Percentiles rank a stretch among this genome's conserved stretches.
These are phyloP conservation scores for Megaceryle torquata DNA, from an alignment of 2,113 vertebrate species.

Conservation along the genomic window DNA sequence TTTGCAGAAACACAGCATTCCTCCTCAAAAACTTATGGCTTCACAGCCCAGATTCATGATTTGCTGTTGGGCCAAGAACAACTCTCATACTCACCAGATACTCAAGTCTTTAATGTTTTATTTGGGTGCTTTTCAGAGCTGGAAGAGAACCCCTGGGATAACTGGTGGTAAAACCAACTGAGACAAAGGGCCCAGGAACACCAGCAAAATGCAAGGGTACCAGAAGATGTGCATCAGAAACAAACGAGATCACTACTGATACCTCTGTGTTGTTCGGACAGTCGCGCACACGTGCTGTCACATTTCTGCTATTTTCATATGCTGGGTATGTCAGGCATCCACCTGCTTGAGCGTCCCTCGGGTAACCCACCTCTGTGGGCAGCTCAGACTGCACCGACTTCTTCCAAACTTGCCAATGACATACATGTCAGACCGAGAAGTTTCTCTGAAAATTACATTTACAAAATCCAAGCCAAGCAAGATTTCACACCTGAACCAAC, in stretches of 20 bases:
- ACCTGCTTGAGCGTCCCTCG: too few species aligned
- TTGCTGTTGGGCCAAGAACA: background rate
- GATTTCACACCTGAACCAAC: background rate
- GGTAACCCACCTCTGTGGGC: background rate
- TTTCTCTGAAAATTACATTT: background rate
- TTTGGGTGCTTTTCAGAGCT: background rate
- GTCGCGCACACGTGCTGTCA: background rate
- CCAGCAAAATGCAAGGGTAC: background rate
- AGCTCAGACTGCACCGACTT: background rate
- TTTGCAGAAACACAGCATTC: background rate
- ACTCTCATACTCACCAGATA: background rate
- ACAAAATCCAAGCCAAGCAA: background rate
- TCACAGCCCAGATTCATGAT: background rate
- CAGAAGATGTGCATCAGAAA: background rate
- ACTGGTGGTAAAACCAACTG: background rate
- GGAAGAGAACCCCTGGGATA: background rate
- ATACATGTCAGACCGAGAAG: accelerated
- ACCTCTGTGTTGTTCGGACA: background rate
- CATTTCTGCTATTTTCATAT: accelerated
- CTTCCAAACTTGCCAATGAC: background rate
- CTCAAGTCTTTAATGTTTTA: background rate
- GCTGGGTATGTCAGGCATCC: background rate
- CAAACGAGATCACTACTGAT: background rate
- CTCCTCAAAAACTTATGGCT: background rate
- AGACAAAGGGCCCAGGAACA: background rate